phyloP scores from a whole-genome alignment of 2,888 invertebrate genomes.

The Ormyrus pomaceus region DNA sequence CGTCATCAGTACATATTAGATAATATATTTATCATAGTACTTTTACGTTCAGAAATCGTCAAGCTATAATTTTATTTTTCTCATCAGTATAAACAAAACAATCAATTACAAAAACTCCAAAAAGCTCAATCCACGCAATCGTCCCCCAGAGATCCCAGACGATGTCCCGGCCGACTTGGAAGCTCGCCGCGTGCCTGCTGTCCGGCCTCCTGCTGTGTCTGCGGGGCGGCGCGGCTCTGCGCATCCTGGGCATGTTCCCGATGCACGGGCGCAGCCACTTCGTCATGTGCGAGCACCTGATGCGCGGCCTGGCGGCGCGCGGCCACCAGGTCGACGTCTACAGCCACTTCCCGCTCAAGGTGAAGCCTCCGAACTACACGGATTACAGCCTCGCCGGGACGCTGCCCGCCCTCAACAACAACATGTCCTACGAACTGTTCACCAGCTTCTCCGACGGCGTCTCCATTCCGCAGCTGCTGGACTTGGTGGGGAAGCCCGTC shows the following conservation, averaged over 20 bases:
- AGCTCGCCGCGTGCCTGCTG: too few relatives aligned
- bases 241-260: conserved; percentile 69
- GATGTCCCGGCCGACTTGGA: too few relatives aligned
- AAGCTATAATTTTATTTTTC: too few relatives aligned
- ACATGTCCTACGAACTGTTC: conserved; percentile 59
- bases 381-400: conserved; percentile 64
- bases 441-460: neutral
- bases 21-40: too few relatives aligned
- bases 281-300: conserved; percentile 74
- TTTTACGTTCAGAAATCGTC: too few relatives aligned
- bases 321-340: conserved; percentile 77
- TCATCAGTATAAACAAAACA: too few relatives aligned
- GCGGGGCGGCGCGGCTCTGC: neutral
- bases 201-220: too few relatives aligned
- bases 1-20: too few relatives aligned
- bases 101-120: too few relatives aligned
- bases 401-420: conserved; percentile 62
- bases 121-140: too few relatives aligned
- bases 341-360: conserved; percentile 67
- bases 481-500: neutral
- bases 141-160: too few relatives aligned
- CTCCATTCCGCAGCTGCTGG: neutral
- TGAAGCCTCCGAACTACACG: conserved; percentile 65
- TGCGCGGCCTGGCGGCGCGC: conserved; percentile 74
- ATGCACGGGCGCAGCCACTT: conserved; percentile 77